Base-by-base conservation (phyloP, 2,888 invertebrate genomes). In the Nomada flava region DNA sequence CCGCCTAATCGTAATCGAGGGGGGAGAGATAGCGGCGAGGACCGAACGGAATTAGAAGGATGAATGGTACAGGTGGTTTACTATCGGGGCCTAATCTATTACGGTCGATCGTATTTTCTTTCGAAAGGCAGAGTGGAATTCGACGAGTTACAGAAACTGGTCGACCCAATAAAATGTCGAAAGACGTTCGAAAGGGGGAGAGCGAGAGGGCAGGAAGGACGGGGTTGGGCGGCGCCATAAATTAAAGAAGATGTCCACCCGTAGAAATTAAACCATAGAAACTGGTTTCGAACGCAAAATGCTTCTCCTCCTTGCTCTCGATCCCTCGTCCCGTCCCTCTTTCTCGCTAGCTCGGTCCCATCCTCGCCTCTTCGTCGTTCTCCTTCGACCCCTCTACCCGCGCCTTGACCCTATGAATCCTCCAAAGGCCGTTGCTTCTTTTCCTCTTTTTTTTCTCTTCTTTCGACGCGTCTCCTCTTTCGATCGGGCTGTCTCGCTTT, bases 211-310 rank as follows among this genome's bases (percentile, higher is more conserved):
- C 72, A 60, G 64, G 74, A 47, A 67, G 75, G 77, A 79, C 59
- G 62, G 75, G 79, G 78, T 85, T 83, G 88, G 86, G 89, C 86
- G 89, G 87, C 88, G 88, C 89, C 86, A 91, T 91, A 92, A 92
- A 92, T 92, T 92, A 92, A 90, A 86, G 89, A 90, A 92, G 90
- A 91, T 92, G 91, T 92, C 91, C 90, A 89, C 90, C 91, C 88
- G 91, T 91, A 91, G 91, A 92, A 92, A 93, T 92, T 92, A 92
- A 92, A 91, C 90, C 91, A 92, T 90, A 91, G 89, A 90, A 92
- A 92, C 93, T 92, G 92, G 92, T 93, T 93, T 91, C 77, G 83
- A 83, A 85, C 88, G 86, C 89, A 86, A 89, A 90, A 89, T 86
- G 85, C 86, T 86, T 77, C 69, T 76, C 50, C 73, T 68, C 73